Conservation (phyloP, 1,140 invertebrate species). For the Globodera rostochiensis region DNA sequence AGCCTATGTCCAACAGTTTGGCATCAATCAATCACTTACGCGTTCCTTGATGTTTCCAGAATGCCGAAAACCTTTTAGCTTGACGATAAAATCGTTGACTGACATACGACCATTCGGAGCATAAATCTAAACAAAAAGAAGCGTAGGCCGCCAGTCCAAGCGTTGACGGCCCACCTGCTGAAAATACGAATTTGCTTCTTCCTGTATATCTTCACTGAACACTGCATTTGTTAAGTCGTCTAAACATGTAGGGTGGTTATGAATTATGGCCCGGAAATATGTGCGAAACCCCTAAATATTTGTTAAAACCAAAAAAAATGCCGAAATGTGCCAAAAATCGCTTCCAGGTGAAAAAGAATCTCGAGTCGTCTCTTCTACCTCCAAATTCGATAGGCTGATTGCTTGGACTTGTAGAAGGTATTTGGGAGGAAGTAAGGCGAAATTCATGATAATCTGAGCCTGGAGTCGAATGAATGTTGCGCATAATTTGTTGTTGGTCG, state of each 20-base stretch:
- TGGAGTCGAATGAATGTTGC: slow-evolving; percentile 11
- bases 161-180: slow-evolving; percentile 38
- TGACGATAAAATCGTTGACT: slow-evolving; percentile 49
- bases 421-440: slow-evolving; percentile 10
- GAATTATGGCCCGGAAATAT: no score
- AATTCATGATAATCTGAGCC: slow-evolving; percentile 16
- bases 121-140: slow-evolving; percentile 46
- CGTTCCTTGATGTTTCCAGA: slow-evolving; percentile 40
- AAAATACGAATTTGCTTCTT: slow-evolving; percentile 54
- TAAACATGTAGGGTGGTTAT: slow-evolving; percentile 4
- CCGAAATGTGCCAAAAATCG: no score
- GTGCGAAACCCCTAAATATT: no score
- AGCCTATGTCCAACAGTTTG: background rate
- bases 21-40: slow-evolving; percentile 17
- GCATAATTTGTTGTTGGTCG: slow-evolving; percentile 24
- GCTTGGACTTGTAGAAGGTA: slow-evolving; percentile 10
- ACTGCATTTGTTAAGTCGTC: slow-evolving; percentile 43
- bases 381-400: slow-evolving; percentile 23
- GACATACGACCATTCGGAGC: slow-evolving; percentile 44
- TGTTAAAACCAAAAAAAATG: no score
- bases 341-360: no score
- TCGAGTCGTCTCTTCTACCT: background rate
- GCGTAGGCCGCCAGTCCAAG: background rate
- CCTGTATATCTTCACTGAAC: slow-evolving; percentile 51
- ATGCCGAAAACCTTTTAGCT: slow-evolving; percentile 45